A percentile compares a stretch with the other conserved stretches of the same genome.
Evolutionary conservation across 2,888 invertebrate genomes (phyloP).

Genomic region (Hecatera dysodea): DNA sequence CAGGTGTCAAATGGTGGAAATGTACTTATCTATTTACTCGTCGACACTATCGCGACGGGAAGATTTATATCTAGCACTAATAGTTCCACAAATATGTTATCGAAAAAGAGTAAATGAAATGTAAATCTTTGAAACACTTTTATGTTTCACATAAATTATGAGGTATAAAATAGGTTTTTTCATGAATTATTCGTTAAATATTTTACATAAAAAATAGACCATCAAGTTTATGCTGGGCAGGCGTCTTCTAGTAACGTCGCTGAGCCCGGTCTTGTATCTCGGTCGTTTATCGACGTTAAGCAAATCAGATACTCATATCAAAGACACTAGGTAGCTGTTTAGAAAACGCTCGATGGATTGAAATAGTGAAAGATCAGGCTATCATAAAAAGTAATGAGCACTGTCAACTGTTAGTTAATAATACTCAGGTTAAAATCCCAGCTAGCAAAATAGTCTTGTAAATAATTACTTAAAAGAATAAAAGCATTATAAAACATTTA

Average conservation of each 20-base stretch:
- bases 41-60: slow-evolving; percentile 54
- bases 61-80: slow-evolving; percentile 46
- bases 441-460: too few species aligned
- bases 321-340: slow-evolving; percentile 12
- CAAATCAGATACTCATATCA: slow-evolving; percentile 33
- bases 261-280: slow-evolving; percentile 1
- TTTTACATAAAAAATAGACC: slow-evolving; percentile 41
- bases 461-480: too few species aligned
- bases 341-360: slow-evolving; percentile 24
- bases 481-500: too few species aligned
- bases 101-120: slow-evolving; percentile 51
- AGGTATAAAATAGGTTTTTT: slow-evolving; percentile 42
- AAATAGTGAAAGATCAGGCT: slow-evolving; percentile 10
- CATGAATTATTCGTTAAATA: slow-evolving; percentile 52
- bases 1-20: slow-evolving; percentile 53
- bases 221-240: slow-evolving; percentile 18
- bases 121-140: slow-evolving; percentile 55
- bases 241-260: slow-evolving; percentile 10
- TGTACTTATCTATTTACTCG: slow-evolving; percentile 53
- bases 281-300: slow-evolving; percentile 25
- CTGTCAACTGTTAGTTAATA: slow-evolving; percentile 12
- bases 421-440: slow-evolving; percentile 24
- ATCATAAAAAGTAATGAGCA: slow-evolving; percentile 13
- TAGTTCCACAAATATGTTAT: slow-evolving; percentile 44
- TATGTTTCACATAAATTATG: slow-evolving; percentile 57